These are phyloP conservation scores for Pollenia angustigena DNA, from an alignment of 2,888 invertebrate species.

Conservation along the genomic window DNA sequence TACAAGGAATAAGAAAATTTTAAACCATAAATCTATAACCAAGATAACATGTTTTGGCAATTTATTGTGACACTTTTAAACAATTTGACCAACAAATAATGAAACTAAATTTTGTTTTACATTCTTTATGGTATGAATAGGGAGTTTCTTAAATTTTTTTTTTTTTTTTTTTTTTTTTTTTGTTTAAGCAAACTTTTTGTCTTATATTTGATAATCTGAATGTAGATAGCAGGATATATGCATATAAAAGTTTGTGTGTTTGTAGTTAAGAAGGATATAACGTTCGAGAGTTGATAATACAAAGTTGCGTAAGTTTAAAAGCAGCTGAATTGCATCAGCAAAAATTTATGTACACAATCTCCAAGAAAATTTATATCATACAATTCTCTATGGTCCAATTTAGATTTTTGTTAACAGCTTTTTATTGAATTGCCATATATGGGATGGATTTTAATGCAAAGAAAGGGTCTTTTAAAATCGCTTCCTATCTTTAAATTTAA, in stretches of 20 bases:
- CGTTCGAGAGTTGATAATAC: slow-evolving; percentile 45
- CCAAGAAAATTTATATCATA: neutral
- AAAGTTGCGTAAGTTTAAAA: slow-evolving; percentile 56
- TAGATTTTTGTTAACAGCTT: too few species aligned
- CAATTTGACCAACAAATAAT: slow-evolving; percentile 71
- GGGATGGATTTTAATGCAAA: too few species aligned
- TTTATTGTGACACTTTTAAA: slow-evolving; percentile 75
- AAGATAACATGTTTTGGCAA: slow-evolving; percentile 71
- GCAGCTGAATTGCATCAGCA: slow-evolving; percentile 58
- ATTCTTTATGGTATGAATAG: neutral
- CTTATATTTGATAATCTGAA: slow-evolving; percentile 31
- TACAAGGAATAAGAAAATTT: slow-evolving; percentile 39
- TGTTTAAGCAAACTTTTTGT: slow-evolving; percentile 33
- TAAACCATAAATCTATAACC: slow-evolving; percentile 66
- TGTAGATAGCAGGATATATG: slow-evolving; percentile 14
- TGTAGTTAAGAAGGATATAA: slow-evolving; percentile 12
- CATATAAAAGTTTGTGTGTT: neutral
- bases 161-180: neutral
- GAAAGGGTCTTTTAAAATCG: too few species aligned
- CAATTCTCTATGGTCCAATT: too few species aligned
- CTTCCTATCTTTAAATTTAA: too few species aligned
- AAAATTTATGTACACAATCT: slow-evolving; percentile 35
- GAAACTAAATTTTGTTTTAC: slow-evolving; percentile 4
- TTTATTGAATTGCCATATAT: too few species aligned
- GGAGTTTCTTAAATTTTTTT: neutral